Evolutionary conservation across 1,140 invertebrate species (phyloP), one percentile per base, ranked within the genome.

Genomic region (Maconellicoccus hirsutus): DNA sequence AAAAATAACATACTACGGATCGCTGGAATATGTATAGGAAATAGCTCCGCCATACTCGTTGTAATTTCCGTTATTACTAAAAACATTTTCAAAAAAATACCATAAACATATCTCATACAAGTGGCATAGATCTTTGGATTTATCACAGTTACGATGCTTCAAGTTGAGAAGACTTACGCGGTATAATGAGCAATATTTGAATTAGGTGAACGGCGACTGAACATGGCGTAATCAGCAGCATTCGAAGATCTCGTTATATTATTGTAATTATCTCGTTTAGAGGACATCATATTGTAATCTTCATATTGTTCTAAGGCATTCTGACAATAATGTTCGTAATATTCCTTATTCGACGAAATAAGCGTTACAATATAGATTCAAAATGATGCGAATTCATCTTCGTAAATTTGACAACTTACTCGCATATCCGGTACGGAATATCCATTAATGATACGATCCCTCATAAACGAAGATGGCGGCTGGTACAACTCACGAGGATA

Each of bases 381-480:
- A 7, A 19, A 61, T 61, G 21, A 61, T 38, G 14, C 14, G 14
- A 38, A 38, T 14, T 14, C 33, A 38, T 38, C 6, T 38, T 7
- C 33, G 33, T 38, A n/a, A n/a, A 66, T 4, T 14, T 66, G 22
- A 26, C n/a, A 23, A 66, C 22, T 10, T 66, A 66, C 61, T 26
- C 61, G 10, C 21, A 26, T 23, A 66, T 66, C 61, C 19, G 61
- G 61, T 25, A 23, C 19, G 4, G 61, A 10, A 16, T 66, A 66
- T 8, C 7, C n/a, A n/a, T n/a, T n/a, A n/a, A 61, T 7, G 81
- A 92, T 86, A 80, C 90, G 84, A 79, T 92, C 90, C 80, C 89
- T 86, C 75, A 91, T 84, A 84, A 91, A 91, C 73, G 89, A 12
- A 16, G 78, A 77, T 79, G 89, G 89, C 78, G 88, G 89, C 76